phyloP scores from a whole-genome alignment of 2,113 vertebrate genomes.

The Procapra przewalskii region DNA sequence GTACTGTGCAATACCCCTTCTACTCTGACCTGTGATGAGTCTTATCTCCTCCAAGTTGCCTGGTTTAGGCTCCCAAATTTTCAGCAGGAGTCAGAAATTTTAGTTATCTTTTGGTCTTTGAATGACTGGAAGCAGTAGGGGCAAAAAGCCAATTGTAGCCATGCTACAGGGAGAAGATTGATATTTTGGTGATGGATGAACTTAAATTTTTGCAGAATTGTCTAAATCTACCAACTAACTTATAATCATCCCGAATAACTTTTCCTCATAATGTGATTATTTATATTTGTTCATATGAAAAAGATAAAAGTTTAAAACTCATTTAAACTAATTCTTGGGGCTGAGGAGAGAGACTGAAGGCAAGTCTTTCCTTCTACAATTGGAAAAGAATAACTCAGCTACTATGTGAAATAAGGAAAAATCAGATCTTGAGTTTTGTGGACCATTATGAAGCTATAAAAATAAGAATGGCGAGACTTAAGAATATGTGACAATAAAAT shows the following conservation, averaged over 20 bases:
- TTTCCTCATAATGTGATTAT: neutral
- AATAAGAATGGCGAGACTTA: neutral
- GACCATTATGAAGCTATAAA: neutral
- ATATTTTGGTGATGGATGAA: neutral
- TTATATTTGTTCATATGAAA: neutral
- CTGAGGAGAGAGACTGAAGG: neutral
- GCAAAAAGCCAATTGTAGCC: neutral
- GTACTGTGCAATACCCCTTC: neutral
- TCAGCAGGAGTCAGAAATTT: neutral
- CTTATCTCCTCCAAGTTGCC: neutral
- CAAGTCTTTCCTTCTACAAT: neutral
- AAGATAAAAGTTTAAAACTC: constrained; percentile 2
- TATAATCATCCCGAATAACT: neutral
- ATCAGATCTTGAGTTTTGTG: neutral
- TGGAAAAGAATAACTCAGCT: neutral
- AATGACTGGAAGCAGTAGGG: neutral
- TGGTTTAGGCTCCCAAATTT: neutral
- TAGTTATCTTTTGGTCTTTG: neutral
- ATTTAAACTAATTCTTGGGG: neutral
- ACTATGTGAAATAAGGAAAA: neutral
- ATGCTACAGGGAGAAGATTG: neutral
- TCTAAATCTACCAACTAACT: neutral
- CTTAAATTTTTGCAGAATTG: neutral
- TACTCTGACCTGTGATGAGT: neutral
- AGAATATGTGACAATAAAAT: neutral